Conservation (phyloP, 2,113 vertebrate species). For the Misgurnus mizolepis region DNA sequence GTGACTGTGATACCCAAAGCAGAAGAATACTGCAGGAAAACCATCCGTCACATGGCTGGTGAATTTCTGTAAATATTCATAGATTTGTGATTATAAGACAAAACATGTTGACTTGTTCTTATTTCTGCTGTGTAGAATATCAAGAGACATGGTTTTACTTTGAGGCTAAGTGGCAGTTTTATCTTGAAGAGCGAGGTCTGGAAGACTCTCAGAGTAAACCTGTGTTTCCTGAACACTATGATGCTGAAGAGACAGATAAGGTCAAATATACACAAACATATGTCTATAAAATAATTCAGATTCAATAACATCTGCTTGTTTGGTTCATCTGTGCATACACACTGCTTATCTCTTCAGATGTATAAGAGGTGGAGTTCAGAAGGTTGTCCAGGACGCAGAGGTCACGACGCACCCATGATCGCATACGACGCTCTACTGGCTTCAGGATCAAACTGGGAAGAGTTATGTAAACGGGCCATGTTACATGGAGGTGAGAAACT, state of each 20-base stretch:
- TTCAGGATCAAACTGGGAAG: conserved; percentile 82
- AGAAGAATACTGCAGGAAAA: conserved; percentile 91
- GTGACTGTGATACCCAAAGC: conserved; percentile 85
- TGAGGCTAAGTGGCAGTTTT: conserved; percentile 97
- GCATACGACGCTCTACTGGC: conserved; percentile 92
- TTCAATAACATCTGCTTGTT: background rate
- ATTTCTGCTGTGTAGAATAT: conserved; percentile 78
- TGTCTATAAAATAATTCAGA: background rate
- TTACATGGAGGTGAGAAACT: conserved; percentile 88
- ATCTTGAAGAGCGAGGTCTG: conserved; percentile 91
- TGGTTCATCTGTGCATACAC: background rate
- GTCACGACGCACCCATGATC: conserved; percentile 96
- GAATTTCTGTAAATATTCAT: background rate
- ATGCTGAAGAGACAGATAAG: conserved; percentile 88
- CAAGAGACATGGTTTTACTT: conserved; percentile 99
- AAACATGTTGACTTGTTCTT: background rate
- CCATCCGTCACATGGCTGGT: conserved; percentile 97
- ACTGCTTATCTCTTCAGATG: conserved; percentile 66
- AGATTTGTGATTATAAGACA: background rate
- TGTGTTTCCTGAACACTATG: conserved; percentile 80
- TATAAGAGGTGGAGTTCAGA: conserved; percentile 96
- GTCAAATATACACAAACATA: conserved; percentile 61
- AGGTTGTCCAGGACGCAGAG: conserved; percentile 84
- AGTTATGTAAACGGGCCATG: conserved; percentile 90
- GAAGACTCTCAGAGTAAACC: conserved; percentile 81